Base-by-base conservation (phyloP, 1,140 invertebrate species). In the Acromyrmex echinatior region DNA sequence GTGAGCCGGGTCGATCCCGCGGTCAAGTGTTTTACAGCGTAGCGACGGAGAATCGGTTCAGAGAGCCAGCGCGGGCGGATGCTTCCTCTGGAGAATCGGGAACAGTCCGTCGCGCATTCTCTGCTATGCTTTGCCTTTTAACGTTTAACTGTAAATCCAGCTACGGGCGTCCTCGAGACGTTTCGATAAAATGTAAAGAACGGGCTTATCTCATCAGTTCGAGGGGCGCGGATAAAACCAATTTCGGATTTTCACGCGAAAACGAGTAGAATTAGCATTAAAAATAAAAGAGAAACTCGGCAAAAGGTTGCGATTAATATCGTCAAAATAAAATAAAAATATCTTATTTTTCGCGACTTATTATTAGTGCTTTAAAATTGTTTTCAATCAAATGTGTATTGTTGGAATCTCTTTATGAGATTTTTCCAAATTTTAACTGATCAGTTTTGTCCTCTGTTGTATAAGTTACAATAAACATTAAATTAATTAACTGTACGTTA, bases 1-100 rank as follows among this genome's bases (percentile, higher is more conserved):
- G 87, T 87, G 79, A 77, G 76, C 2, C 56, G 70, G 49, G 70
- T 87, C 74, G 74, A 91, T 86, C 65, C 79, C 90, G 76, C 88
- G 87, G 85, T 94, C 92, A 92, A 94, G 93, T 94, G 92, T 82
- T 90, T 91, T 74, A 84, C 76, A 66, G 79, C 79, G 39, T 25
- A 49, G 21, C 56, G 70, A 45, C 39, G 35, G 70, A 14, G 35
- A 62, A 82, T 84, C 80, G 80, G 56, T 84, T 51, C 80, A 73
- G 66, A 62, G 39, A 45, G 39, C 39, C 21, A 51, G 66, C n/a
- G 80, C 79, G 21, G 53, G 68, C 68, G 80, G 80, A 74, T 74
- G 70, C 70, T 49, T 71, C 49, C 51, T 90, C 86, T 49, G 63
- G 16, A 51, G 31, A 73, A 66, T 63, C 78, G 35, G 53, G 78